Conservation (phyloP, 2,113 vertebrate species). For the Microcebus lehilahytsara region DNA sequence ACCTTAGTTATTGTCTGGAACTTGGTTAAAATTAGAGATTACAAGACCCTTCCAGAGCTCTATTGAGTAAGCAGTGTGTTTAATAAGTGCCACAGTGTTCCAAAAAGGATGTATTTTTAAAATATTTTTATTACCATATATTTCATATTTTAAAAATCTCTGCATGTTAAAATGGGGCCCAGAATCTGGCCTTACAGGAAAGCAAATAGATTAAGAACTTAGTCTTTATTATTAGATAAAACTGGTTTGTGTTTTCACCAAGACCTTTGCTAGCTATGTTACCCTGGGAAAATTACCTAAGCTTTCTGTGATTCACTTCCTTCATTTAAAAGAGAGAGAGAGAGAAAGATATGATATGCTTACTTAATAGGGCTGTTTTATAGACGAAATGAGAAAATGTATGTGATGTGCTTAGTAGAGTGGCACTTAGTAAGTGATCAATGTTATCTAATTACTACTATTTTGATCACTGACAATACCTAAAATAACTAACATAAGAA, state of each 20-base stretch:
- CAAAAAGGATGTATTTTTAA: not conserved
- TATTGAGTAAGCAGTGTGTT: too few species aligned
- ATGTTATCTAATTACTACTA: not conserved
- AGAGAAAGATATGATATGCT: not conserved
- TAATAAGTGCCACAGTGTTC: too few species aligned
- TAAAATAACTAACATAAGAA: not conserved
- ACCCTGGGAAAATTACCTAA: not conserved
- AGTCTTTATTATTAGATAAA: not conserved
- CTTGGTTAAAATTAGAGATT: too few species aligned
- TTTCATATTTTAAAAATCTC: constrained; percentile 10
- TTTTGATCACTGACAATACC: not conserved
- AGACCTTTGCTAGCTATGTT: not conserved
- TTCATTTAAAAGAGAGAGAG: not conserved
- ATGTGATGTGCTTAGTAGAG: not conserved
- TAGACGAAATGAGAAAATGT: not conserved
- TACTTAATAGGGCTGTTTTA: not conserved
- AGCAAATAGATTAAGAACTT: not conserved
- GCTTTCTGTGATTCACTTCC: not conserved
- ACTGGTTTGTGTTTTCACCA: not conserved
- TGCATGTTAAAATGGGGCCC: not conserved
- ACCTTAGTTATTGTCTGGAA: too few species aligned
- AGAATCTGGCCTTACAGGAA: not conserved
- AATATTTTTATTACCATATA: not conserved
- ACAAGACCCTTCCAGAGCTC: too few species aligned
- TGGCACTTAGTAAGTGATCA: not conserved